Evolutionary conservation across 2,797 vertebrate genomes (phyloP).

Genomic region (Sternotherus odoratus): DNA sequence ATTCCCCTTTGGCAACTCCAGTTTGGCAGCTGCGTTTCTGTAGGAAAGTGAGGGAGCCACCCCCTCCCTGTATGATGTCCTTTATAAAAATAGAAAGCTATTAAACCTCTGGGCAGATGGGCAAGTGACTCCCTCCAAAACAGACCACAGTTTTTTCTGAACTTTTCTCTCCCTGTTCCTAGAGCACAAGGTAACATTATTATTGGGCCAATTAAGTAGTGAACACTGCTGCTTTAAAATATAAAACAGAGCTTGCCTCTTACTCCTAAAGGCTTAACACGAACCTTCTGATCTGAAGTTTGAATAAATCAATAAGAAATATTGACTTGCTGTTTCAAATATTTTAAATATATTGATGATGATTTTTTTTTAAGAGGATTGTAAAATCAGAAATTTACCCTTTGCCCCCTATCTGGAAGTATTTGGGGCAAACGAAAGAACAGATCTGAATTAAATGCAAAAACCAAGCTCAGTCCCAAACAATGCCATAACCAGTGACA

Average conservation of each 20-base stretch:
- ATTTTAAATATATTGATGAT: slow-evolving; percentile 1
- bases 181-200: not conserved
- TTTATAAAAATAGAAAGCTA: slow-evolving; percentile 75
- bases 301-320: slow-evolving; percentile 24
- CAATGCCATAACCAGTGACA: not conserved
- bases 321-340: slow-evolving; percentile 23
- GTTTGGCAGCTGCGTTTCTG: slow-evolving; percentile 79
- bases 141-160: slow-evolving; percentile 30
- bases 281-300: slow-evolving; percentile 3
- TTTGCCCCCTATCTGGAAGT: slow-evolving; percentile 6
- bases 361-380: not conserved
- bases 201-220: not conserved
- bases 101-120: slow-evolving; percentile 73
- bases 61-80: slow-evolving; percentile 66
- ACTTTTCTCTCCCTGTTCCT: slow-evolving; percentile 28
- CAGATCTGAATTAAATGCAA: not conserved
- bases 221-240: slow-evolving; percentile 22
- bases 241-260: not conserved
- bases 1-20: slow-evolving; percentile 80
- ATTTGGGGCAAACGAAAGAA: not conserved
- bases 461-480: not conserved
- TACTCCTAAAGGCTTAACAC: not conserved
- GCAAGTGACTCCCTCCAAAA: slow-evolving; percentile 45
- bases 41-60: slow-evolving; percentile 72
- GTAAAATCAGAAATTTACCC: slow-evolving; percentile 28